Evolutionary conservation across 1,140 invertebrate genomes (phyloP), one percentile per base, ranked within the genome.

Genomic region (Psilanteris sp.): DNA sequence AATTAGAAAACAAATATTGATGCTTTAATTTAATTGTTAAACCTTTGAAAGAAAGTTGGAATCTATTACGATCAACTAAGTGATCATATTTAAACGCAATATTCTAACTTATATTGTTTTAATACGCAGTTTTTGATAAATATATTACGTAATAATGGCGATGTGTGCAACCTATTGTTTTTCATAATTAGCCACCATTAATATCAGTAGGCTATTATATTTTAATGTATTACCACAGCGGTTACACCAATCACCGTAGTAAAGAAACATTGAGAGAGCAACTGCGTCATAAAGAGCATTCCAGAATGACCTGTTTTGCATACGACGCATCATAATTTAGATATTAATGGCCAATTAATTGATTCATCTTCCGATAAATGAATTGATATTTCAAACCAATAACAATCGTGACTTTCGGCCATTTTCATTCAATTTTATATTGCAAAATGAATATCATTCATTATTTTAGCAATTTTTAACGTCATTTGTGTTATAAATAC

Each of bases 261-360:
- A 39, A 15, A 15, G 26, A 14, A 31, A 29, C 41, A 37, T 27
- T 6, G 18, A 62, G 9, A 50, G 43, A 43, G 13, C 54, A 54
- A 59, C 52, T 31, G 54, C 48, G 8, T 73, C 54, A 61, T 73
- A 73, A 66, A 61, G 52, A 66, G 61, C 46, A 59, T 59, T 66
- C 15, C 29, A 39, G 29, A 66, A 67, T 67, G 61, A 61, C 52
- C 61, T 61, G 54, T 37, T 74, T 74, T 66, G 54, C 61, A 67
- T 61, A n/a, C n/a, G n/a, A n/a, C n/a, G n/a, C 57, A 73, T 57
- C 57, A 57, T 20, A 22, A 48, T n/a, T n/a, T n/a, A n/a, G n/a
- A n/a, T n/a, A n/a, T 64, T 50, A 72, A 71, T 54, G 20, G 24
- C 27, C 37, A 46, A 54, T 61, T 54, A 61, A 71, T 71, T 34